These are phyloP conservation scores for Ophonus ardosiacus DNA, from an alignment of 2,888 invertebrate species.

Conservation along the genomic window DNA sequence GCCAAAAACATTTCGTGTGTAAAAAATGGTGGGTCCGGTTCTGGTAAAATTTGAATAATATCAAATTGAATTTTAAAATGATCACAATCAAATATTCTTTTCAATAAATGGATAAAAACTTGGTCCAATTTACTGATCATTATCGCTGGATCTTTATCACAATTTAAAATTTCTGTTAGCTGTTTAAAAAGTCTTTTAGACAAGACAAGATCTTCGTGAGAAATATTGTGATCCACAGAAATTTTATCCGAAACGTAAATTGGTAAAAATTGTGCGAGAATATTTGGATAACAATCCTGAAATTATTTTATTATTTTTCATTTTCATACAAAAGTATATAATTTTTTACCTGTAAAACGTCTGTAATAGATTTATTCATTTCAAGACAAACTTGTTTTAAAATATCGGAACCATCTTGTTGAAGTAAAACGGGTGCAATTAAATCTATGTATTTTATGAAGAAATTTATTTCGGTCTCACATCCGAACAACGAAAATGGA, in stretches of 20 bases:
- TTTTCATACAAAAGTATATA: background rate
- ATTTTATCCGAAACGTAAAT: conserved; percentile 67
- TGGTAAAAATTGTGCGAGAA: conserved; percentile 67
- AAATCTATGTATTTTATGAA: conserved; percentile 73
- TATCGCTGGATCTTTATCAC: conserved; percentile 68
- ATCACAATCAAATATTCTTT: conserved; percentile 74
- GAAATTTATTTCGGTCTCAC: conserved; percentile 73
- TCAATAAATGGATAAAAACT: conserved; percentile 73
- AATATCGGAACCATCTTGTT: conserved; percentile 70
- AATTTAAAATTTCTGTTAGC: conserved; percentile 70
- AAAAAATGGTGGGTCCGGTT: conserved; percentile 75
- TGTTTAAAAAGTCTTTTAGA: conserved; percentile 69
- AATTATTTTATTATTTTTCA: conserved; percentile 57
- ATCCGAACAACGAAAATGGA: conserved; percentile 73
- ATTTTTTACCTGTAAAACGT: conserved; percentile 71
- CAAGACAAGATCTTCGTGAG: conserved; percentile 69
- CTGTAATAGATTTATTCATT: conserved; percentile 68
- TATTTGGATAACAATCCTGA: conserved; percentile 67
- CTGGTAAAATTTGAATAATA: conserved; percentile 71
- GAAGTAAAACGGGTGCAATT: conserved; percentile 75
- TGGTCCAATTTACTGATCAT: conserved; percentile 75
- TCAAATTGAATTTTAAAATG: conserved; percentile 71
- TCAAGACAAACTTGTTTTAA: conserved; percentile 70
- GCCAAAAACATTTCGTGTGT: conserved; percentile 73
- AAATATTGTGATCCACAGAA: conserved; percentile 69